Base-by-base conservation (phyloP, 2,113 vertebrate species). In the Peromyscus californicus region DNA sequence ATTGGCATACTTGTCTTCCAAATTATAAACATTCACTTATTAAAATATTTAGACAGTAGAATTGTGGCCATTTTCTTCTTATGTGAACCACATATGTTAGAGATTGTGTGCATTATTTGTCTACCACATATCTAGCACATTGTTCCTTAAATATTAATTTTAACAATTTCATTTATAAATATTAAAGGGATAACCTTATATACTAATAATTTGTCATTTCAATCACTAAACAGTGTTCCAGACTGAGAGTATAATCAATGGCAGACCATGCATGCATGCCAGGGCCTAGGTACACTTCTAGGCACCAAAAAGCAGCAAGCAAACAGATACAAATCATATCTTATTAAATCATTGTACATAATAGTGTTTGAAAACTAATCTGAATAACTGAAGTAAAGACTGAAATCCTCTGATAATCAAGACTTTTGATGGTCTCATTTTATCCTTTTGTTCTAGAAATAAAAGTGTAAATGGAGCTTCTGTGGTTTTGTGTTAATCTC, bases 31-130 rank as follows among this genome's bases (percentile, higher is more conserved):
- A 57, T 75, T 39, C 7, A 48, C 13, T 85, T 15, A 85, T 88
- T 93, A 94, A 93, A 80, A 82, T 74, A 91, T 67, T 91, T 70
- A 92, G 22, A 39, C 59, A 69, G 1, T 42, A 69, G 78, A 95
- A 24, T 42, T 85, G 69, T 96, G 42, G 76, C 15, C 0, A 12
- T 67, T 88, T 48, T 98, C 33, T 74, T 87, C 45, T 91, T 82
- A 4, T 63, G 12, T 87, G 11, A 7, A 79, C 0, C 2, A 26
- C 29, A 29, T 33, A 24, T 93, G 10, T 26, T 84, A 83, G 26
- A 51, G 11, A n/a, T 95, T 89, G 74, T 59, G 17, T 91, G 36
- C 1, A 19, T 79, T 82, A 29, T 31, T 80, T 91, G 48, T 1
- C 80, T 69, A 8, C 0, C 90, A 91, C 29, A 72, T 94, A 90